Conservation (phyloP, 23 tunicate genomes). For the Phallusia fumigata region DNA sequence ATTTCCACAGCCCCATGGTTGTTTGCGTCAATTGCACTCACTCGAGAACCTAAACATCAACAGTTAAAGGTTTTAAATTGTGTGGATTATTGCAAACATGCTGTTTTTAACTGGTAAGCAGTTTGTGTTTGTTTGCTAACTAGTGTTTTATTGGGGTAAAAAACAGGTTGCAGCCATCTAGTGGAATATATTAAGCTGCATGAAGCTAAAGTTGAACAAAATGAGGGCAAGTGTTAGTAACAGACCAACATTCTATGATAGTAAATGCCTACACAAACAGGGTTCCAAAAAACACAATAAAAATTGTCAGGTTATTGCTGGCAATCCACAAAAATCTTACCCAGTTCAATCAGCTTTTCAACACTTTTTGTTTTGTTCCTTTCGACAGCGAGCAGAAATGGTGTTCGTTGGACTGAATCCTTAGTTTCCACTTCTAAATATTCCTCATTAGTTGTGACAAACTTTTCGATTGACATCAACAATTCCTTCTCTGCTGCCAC, state of each 20-base stretch:
- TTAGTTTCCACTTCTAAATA: conserved; percentile 77
- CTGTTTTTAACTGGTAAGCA: too few relatives aligned
- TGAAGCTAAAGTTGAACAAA: too few relatives aligned
- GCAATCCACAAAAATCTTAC: conserved; percentile 21
- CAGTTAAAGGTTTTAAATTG: not conserved
- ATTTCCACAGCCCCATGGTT: conserved; percentile 80
- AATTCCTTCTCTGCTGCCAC: conserved; percentile 81
- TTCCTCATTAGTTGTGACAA: conserved; percentile 59
- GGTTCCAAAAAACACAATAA: too few relatives aligned
- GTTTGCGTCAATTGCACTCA: conserved; percentile 40
- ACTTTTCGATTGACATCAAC: conserved; percentile 81
- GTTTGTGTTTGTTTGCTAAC: too few relatives aligned
- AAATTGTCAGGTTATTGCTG: too few relatives aligned
- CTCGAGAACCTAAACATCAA: conserved; percentile 45
- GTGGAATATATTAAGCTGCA: too few relatives aligned
- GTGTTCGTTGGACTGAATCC: conserved; percentile 56
- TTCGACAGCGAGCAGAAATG: conserved; percentile 70
- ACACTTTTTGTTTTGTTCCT: conserved; percentile 69
- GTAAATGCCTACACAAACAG: too few relatives aligned
- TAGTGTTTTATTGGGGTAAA: too few relatives aligned
- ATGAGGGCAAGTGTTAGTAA: too few relatives aligned
- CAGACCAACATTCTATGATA: too few relatives aligned
- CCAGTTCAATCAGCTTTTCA: conserved; percentile 58
- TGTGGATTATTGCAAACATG: too few relatives aligned
- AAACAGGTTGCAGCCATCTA: too few relatives aligned